phyloP scores from a whole-genome alignment of 2,888 invertebrate genomes.

The Conchocele bisecta region DNA sequence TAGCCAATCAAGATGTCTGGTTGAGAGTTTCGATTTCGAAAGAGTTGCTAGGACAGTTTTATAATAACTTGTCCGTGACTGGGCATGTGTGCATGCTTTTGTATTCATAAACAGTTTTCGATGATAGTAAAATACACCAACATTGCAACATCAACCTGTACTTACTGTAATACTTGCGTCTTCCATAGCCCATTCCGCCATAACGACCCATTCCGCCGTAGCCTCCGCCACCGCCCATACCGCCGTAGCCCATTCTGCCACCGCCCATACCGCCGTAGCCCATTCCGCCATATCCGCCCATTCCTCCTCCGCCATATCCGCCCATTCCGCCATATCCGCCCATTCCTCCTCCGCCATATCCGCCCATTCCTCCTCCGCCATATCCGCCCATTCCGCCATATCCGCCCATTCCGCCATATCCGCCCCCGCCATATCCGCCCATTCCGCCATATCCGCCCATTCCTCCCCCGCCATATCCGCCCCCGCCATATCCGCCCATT shows the following conservation, averaged over 20 bases:
- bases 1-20: too few relatives aligned
- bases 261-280: neutral
- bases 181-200: neutral
- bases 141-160: too few relatives aligned
- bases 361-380: too few relatives aligned
- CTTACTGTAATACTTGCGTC: too few relatives aligned
- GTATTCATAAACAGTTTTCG: too few relatives aligned
- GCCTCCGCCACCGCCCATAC: neutral
- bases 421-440: neutral
- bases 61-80: too few relatives aligned
- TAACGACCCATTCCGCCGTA: neutral
- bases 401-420: neutral
- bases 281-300: constrained; percentile 1
- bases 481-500: constrained; percentile 8
- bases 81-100: too few relatives aligned
- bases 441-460: neutral
- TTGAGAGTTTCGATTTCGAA: too few relatives aligned
- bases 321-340: constrained; percentile 1
- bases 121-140: too few relatives aligned
- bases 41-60: too few relatives aligned
- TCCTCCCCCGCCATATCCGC: neutral
- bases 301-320: neutral
- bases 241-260: neutral
- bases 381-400: neutral
- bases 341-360: too few relatives aligned